Conservation (phyloP, 2,113 vertebrate genomes). For the Tenebrosternarchus preto region DNA sequence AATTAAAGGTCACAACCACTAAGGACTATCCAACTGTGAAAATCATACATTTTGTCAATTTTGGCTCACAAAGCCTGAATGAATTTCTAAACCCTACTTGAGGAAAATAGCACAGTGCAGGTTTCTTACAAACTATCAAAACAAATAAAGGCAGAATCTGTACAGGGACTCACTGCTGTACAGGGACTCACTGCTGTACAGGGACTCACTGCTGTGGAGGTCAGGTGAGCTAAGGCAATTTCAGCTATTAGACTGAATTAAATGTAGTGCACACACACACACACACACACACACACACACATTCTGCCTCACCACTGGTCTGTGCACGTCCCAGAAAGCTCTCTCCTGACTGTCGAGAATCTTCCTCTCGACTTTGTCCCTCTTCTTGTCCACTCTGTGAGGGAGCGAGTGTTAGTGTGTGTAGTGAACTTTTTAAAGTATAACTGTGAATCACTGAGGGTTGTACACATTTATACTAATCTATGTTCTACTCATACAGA, state of each 20-base stretch:
- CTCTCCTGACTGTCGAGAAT: slow-evolving; percentile 97
- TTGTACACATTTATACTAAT: no score
- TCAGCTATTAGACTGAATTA: not conserved
- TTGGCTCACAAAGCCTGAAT: no score
- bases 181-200: no score
- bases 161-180: no score
- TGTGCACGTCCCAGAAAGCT: slow-evolving; percentile 97
- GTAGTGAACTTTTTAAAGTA: not conserved
- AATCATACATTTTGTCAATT: no score
- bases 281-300: slow-evolving; percentile 4
- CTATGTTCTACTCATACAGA: no score
- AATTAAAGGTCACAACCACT: not conserved
- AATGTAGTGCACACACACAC: not conserved
- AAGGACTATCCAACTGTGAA: not conserved
- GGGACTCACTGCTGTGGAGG: not conserved
- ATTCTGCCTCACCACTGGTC: slow-evolving; percentile 86
- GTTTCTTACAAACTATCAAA: not conserved
- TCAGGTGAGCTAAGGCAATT: not conserved
- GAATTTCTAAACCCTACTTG: no score
- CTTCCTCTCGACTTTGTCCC: slow-evolving; percentile 97
- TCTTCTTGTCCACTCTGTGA: slow-evolving; percentile 94
- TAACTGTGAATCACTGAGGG: no score
- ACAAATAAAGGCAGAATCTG: not conserved
- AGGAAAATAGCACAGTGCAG: not conserved
- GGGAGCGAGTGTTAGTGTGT: not conserved